These are phyloP conservation scores for Cryptus viduatorius DNA, from an alignment of 2,888 invertebrate species.

Conservation along the genomic window DNA sequence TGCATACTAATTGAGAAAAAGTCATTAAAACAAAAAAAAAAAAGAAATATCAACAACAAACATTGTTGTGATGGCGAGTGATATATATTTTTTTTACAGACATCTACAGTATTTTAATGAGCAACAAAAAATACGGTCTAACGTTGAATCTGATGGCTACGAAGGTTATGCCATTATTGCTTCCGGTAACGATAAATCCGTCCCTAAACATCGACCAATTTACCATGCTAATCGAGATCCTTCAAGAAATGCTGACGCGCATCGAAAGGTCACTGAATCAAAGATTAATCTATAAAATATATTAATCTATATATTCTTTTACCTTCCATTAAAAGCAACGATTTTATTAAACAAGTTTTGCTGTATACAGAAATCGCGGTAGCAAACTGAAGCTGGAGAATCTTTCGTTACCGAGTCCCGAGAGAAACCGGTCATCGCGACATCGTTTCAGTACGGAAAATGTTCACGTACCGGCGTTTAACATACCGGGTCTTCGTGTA, in stretches of 20 bases:
- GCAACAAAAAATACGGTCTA: conserved; percentile 95
- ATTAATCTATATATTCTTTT: neutral
- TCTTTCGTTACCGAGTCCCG: conserved; percentile 91
- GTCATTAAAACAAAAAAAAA: neutral
- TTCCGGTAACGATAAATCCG: conserved; percentile 97
- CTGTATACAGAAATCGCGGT: conserved; percentile 89
- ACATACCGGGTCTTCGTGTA: conserved; percentile 94
- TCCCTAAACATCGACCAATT: conserved; percentile 93
- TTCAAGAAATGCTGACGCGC: conserved; percentile 96
- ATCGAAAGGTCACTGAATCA: conserved; percentile 88
- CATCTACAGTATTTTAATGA: conserved; percentile 95
- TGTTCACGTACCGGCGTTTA: conserved; percentile 93
- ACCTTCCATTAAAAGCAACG: neutral
- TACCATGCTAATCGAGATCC: conserved; percentile 91
- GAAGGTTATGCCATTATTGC: conserved; percentile 95
- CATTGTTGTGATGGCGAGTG: too few relatives aligned
- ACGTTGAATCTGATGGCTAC: conserved; percentile 97
- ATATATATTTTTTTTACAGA: conserved; percentile 86
- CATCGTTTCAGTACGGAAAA: conserved; percentile 95
- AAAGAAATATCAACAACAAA: conserved; percentile 3
- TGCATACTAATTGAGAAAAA: neutral
- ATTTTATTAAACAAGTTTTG: conserved; percentile 37
- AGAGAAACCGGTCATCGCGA: conserved; percentile 90
- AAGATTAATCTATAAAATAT: conserved; percentile 4
- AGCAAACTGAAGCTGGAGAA: conserved; percentile 95